Conservation (phyloP, 1,140 invertebrate species). For the Phymorhynchus buccinoides region DNA sequence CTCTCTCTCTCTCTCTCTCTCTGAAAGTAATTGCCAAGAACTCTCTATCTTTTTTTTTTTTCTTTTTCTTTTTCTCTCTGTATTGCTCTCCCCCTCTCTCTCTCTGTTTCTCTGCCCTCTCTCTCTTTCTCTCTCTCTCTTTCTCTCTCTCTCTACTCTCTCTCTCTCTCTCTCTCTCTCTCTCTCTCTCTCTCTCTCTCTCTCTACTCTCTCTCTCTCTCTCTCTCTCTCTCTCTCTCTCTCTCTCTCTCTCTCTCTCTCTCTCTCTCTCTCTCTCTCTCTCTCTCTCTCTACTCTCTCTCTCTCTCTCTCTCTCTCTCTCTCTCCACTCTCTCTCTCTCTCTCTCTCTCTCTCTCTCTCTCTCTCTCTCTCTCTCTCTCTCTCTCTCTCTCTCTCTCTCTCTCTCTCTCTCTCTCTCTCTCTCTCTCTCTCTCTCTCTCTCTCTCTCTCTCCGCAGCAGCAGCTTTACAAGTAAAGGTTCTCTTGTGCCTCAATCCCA, state of each 20-base stretch:
- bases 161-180: constrained; percentile 4
- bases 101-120: not conserved
- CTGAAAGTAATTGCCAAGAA: not conserved
- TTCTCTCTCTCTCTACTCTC: not conserved
- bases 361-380: not conserved
- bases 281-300: not conserved
- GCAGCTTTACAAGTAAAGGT: not conserved
- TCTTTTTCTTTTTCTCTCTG: not conserved
- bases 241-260: not conserved
- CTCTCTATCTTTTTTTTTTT: not conserved
- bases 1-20: not conserved
- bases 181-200: not conserved
- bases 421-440: not conserved
- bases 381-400: not conserved
- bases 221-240: not conserved
- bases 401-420: not conserved
- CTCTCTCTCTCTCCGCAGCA: constrained; percentile 28
- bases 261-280: not conserved
- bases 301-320: not conserved
- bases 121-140: not conserved
- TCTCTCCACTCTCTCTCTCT: not conserved
- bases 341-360: no score
- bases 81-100: not conserved
- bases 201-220: not conserved
- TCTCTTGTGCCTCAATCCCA: no score